Base-by-base conservation (phyloP, 1,140 invertebrate species). In the Papilio polyxenes region DNA sequence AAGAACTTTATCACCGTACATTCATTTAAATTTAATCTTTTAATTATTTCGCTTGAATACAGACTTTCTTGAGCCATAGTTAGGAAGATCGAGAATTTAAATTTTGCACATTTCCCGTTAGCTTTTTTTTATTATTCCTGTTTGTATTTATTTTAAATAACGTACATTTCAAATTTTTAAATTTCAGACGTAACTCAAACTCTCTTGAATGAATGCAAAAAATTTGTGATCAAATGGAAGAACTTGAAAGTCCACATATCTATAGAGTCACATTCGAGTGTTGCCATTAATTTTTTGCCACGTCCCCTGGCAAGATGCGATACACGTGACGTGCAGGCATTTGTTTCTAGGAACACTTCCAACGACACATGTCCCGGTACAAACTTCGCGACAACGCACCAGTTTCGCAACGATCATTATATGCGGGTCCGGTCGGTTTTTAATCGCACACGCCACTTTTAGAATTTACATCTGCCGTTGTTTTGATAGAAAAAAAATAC, bases 341-440 rank as follows among this genome's bases (percentile, higher is more conserved):
- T 86, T 89, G 87, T 92, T 79, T 93, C 90, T 91, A 92, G 89
- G 92, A 93, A 92, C 75, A 83, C 74, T 85, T 86, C 53, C 53
- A 79, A 40, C 40, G 23, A 82, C 90, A 91, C 87, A 90, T 90
- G 89, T 85, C 85, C 83, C 77, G 75, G 65, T 74, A 85, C 81
- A 83, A 82, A 83, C 76, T 82, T 80, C 81, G 78, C 56, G 20
- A 83, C 81, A 85, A 31, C 31, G 65, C 84, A 84, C 88, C 83
- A 84, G 86, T 88, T 87, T 85, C 81, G 83, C 87, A 83, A 84
- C 82, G 62, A 87, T 53, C 56, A 37, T 80, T 77, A 78, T 80
- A 83, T 87, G 85, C 87, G 87, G 87, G 88, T 83, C 81, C 83
- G 80, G 81, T 80, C 80, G 84, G 80, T 83, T 83, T 84, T 87